Conservation (phyloP, 2,797 vertebrate species). For the Alosa sapidissima region DNA sequence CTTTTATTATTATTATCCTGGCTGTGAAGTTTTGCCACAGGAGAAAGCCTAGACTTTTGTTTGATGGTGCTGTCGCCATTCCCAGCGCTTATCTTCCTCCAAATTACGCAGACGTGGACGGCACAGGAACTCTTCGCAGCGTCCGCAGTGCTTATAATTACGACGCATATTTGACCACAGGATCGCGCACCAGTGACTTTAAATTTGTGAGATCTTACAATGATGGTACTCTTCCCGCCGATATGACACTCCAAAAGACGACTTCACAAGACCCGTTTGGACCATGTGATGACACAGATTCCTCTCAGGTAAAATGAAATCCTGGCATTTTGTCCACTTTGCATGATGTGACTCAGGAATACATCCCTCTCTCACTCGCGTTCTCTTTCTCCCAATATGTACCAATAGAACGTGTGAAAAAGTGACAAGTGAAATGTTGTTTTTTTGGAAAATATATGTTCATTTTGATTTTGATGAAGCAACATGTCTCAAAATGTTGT, state of each 20-base stretch:
- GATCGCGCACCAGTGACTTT: constrained; percentile 63
- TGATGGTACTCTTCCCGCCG: neutral
- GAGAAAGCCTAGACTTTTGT: constrained; percentile 48
- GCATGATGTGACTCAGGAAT: constrained; percentile 35
- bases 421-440: no score
- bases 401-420: no score
- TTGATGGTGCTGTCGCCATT: constrained; percentile 45
- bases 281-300: neutral
- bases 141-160: constrained; percentile 55
- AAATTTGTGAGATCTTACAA: constrained; percentile 44
- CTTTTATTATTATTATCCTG: constrained; percentile 41
- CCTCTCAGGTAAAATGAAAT: neutral
- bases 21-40: constrained; percentile 44
- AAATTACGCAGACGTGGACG: constrained; percentile 49
- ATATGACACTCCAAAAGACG: neutral
- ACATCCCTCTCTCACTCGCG: no score
- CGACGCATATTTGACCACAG: constrained; percentile 66
- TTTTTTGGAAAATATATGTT: no score
- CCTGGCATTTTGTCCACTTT: constrained; percentile 30
- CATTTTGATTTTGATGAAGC: no score
- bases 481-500: no score
- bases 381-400: no score
- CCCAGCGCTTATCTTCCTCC: constrained; percentile 51
- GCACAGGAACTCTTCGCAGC: constrained; percentile 46
- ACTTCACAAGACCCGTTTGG: neutral